Percentiles rank a stretch among this genome's conserved stretches.
Evolutionary conservation across 2,113 vertebrate genomes (phyloP).

Genomic region (Dasyprocta punctata): DNA sequence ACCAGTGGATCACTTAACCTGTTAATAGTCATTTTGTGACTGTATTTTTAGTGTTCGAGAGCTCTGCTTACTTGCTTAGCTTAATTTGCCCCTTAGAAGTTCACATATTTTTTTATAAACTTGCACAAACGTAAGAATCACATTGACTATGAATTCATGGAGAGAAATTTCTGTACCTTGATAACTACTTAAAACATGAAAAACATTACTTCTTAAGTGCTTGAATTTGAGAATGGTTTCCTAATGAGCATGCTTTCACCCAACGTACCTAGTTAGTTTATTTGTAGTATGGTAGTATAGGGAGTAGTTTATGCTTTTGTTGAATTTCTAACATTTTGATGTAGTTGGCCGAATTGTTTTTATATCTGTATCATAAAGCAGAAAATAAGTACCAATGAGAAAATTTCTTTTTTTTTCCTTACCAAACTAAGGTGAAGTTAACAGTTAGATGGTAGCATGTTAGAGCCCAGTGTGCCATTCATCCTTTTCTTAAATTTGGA

Average conservation of each 20-base stretch:
- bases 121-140: constrained; percentile 15
- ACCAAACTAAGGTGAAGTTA: not conserved
- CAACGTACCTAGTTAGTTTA: not conserved
- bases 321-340: constrained; percentile 3
- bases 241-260: constrained; percentile 24
- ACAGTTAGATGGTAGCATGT: not conserved
- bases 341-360: constrained; percentile 15
- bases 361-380: not conserved
- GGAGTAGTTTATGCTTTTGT: not conserved
- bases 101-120: not conserved
- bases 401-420: not conserved
- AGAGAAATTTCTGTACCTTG: constrained; percentile 36
- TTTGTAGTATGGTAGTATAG: not conserved
- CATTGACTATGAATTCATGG: not conserved
- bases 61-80: not conserved
- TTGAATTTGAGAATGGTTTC: constrained; percentile 31
- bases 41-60: not conserved
- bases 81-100: not conserved
- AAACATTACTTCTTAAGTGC: not conserved
- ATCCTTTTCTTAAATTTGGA: not conserved
- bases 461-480: not conserved
- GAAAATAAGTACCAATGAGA: not conserved
- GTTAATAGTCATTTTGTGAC: not conserved
- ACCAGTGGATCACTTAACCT: not conserved
- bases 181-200: not conserved